phyloP scores from a whole-genome alignment of 2,888 invertebrate species.

The Laspeyria flexula region DNA sequence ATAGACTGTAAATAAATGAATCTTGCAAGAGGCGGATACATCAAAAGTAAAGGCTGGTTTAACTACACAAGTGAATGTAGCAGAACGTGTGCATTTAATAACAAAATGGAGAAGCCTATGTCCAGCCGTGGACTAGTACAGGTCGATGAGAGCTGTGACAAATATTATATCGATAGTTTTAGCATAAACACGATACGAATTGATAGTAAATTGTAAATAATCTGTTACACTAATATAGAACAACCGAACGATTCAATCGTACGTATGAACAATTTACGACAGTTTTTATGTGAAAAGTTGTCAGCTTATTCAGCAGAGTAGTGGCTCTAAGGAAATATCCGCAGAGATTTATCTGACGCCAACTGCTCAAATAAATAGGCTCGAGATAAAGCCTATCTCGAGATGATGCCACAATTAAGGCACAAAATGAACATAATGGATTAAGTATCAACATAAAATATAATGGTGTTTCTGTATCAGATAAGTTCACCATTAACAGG shows the following conservation, averaged over 20 bases:
- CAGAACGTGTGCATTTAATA: too few relatives aligned
- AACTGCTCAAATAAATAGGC: conserved; percentile 36
- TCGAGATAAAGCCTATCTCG: conserved; percentile 23
- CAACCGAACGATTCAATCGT: conserved; percentile 4
- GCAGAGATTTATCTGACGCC: conserved; percentile 32
- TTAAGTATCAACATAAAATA: conserved; percentile 27
- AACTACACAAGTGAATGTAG: too few relatives aligned
- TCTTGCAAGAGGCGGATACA: too few relatives aligned
- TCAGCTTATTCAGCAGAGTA: conserved; percentile 5
- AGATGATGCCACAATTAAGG: conserved; percentile 32
- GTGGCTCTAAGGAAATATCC: conserved; percentile 27
- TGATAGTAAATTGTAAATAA: too few relatives aligned
- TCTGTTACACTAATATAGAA: too few relatives aligned
- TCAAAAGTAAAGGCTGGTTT: too few relatives aligned
- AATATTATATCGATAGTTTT: too few relatives aligned
- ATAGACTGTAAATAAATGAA: too few relatives aligned
- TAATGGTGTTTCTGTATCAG: conserved; percentile 6
- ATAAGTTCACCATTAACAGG: neutral
- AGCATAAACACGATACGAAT: too few relatives aligned
- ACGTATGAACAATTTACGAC: conserved; percentile 27
- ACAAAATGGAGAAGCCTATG: too few relatives aligned
- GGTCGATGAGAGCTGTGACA: too few relatives aligned
- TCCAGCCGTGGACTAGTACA: too few relatives aligned
- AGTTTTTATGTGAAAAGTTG: conserved; percentile 40
- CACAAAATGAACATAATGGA: conserved; percentile 16